Base-by-base conservation (phyloP, 1,140 invertebrate genomes). In the Camponotus vicinus region DNA sequence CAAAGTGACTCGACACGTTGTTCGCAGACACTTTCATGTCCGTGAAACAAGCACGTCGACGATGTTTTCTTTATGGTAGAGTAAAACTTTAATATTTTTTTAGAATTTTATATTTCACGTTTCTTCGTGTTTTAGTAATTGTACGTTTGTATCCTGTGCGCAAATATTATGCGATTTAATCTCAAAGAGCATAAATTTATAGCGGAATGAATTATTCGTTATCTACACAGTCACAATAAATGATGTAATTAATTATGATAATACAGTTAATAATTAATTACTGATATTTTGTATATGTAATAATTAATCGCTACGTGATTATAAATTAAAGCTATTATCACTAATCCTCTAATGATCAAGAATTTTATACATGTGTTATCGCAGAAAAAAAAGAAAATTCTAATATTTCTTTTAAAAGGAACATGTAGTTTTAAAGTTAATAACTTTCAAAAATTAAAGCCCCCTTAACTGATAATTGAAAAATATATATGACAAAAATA, bases 1-100 rank as follows among this genome's bases (percentile, higher is more conserved):
- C 59, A n/a, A 55, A 37, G 61, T 79, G 75, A 66, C 40, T 64
- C 57, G 32, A 77, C 86, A 84, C 88, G 75, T 76, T 82, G 52
- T 70, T 73, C 79, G 57, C 79, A 75, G 27, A 37, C 69, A 73
- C 57, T 83, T 83, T 59, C 55, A 34, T 83, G 42, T 59, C 32
- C 67, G 80, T 49, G 59, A 84, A 77, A 49, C 49, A 66, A 49
- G 64, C 66, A 57, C 32, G 40, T 69, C n/a, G 77, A 5, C 59
- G 40, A 75, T 49, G 40, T 73, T 75, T 61, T 69, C 27, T 61
- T 45, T 32, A 32, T 27, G 21, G 40, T 42, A 1, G 8, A 15
- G 32, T 45, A 45, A 45, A 61, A 61, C 45, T 64, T 83, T 32
- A n/a, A 11, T 59, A 61, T 61, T 83, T 70, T 37, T 34, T 18